Evolutionary conservation across 2,888 invertebrate species (phyloP).

Genomic region (Caenorhabditis sp.): DNA sequence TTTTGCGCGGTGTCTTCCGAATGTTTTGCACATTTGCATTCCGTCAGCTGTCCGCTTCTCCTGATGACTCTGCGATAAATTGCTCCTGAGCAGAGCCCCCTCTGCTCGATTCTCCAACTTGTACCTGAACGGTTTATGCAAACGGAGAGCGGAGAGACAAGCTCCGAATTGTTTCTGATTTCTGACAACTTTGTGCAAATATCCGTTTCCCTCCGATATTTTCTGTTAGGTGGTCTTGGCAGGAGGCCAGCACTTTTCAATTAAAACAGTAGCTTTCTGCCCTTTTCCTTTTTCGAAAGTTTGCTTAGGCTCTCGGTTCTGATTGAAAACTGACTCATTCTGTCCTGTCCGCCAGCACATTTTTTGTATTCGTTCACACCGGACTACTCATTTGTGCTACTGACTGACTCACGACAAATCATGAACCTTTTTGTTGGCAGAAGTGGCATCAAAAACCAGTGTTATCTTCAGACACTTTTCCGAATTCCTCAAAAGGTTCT

Average conservation of each 20-base stretch:
- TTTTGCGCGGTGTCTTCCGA: slow-evolving; percentile 30
- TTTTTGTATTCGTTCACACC: slow-evolving; percentile 3
- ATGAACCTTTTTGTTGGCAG: too few species aligned
- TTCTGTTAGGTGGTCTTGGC: background rate
- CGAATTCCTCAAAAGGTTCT: background rate
- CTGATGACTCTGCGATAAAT: slow-evolving; percentile 17
- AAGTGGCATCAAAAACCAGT: too few species aligned
- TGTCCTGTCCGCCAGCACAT: slow-evolving; percentile 4
- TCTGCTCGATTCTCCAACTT: too few species aligned
- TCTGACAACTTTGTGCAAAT: slow-evolving; percentile 33
- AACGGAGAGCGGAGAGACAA: too few species aligned
- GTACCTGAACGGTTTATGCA: too few species aligned
- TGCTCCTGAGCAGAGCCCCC: background rate
- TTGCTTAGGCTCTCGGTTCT: too few species aligned
- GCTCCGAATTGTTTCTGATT: too few species aligned
- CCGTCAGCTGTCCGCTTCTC: slow-evolving; percentile 39
- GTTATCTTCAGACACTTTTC: too few species aligned
- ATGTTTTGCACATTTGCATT: slow-evolving; percentile 54
- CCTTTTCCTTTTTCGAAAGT: too few species aligned
- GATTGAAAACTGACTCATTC: slow-evolving; percentile 24
- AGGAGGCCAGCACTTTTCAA: background rate
- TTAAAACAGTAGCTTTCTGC: too few species aligned
- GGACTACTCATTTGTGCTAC: too few species aligned
- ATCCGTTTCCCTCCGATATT: slow-evolving; percentile 1
- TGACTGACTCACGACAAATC: too few species aligned